Conservation (phyloP, 2,888 invertebrate genomes). For the Drosophila kanekoi region DNA sequence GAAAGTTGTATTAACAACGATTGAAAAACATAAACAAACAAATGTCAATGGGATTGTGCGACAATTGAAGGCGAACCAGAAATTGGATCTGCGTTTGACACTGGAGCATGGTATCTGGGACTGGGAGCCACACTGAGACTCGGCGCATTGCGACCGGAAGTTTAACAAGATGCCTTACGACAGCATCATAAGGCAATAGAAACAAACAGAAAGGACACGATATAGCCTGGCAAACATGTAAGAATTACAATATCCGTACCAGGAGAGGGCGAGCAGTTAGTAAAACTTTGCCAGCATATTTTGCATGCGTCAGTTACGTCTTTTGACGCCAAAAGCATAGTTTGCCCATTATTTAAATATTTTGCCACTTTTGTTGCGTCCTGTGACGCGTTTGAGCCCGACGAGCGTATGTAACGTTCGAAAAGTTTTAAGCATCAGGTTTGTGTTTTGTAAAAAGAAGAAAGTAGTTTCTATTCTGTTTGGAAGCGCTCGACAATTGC, state of each 20-base stretch:
- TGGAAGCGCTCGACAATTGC: constrained; percentile 4
- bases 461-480: constrained; percentile 30
- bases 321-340: constrained; percentile 58
- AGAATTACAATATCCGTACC: constrained; percentile 38
- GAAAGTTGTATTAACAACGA: constrained; percentile 71
- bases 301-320: constrained; percentile 25
- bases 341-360: constrained; percentile 71
- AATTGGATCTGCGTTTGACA: constrained; percentile 11
- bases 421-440: constrained; percentile 31
- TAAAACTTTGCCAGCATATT: constrained; percentile 47
- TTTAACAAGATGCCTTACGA: constrained; percentile 23
- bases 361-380: constrained; percentile 53
- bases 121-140: not conserved
- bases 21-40: constrained; percentile 78
- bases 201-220: constrained; percentile 28
- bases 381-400: constrained; percentile 56
- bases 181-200: constrained; percentile 61
- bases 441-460: not conserved
- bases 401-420: constrained; percentile 28
- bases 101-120: not conserved
- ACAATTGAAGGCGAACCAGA: constrained; percentile 17
- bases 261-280: constrained; percentile 21
- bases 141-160: constrained; percentile 5
- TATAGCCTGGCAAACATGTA: constrained; percentile 8
- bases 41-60: constrained; percentile 61